A percentile compares a stretch with the other conserved stretches of the same genome.
These are phyloP conservation scores for Petrolisthes cinctipes DNA, from an alignment of 2,888 invertebrate genomes.

Conservation along the genomic window DNA sequence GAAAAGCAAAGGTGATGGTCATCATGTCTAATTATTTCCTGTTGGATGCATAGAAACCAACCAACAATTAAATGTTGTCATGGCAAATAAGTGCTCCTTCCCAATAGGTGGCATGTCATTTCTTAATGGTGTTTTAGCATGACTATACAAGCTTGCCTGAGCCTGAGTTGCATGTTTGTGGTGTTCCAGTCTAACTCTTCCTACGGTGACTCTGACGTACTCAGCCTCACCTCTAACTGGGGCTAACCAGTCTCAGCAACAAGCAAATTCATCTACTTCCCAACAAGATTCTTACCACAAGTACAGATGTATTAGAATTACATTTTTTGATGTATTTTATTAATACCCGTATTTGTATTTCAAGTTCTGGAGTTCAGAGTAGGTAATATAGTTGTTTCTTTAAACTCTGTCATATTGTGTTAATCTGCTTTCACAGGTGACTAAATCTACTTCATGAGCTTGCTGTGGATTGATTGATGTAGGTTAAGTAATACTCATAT, in stretches of 20 bases:
- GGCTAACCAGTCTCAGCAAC: slow-evolving; percentile 15
- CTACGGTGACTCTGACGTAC: slow-evolving; percentile 11
- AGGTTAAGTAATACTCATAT: neutral
- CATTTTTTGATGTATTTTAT: slow-evolving; percentile 18
- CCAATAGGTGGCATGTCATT: neutral
- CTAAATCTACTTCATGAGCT: slow-evolving; percentile 13
- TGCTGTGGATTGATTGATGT: slow-evolving; percentile 17
- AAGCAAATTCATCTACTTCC: neutral
- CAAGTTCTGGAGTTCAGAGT: neutral
- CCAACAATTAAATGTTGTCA: too few species aligned
- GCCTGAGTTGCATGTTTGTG: slow-evolving; percentile 36
- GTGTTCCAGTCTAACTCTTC: slow-evolving; percentile 35
- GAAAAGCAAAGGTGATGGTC: neutral
- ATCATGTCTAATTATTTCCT: too few species aligned
- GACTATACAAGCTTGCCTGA: slow-evolving; percentile 28
- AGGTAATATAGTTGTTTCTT: neutral
- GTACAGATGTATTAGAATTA: slow-evolving; percentile 20
- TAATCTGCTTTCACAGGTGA: slow-evolving; percentile 28
- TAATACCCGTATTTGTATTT: neutral
- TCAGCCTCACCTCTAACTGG: slow-evolving; percentile 35
- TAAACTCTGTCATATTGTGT: neutral
- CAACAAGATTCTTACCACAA: slow-evolving; percentile 12
- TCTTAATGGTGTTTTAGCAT: neutral
- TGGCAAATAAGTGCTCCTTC: neutral
- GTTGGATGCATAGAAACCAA: too few species aligned